Conservation (phyloP, 2,797 vertebrate species). For the Mus minutoides region DNA sequence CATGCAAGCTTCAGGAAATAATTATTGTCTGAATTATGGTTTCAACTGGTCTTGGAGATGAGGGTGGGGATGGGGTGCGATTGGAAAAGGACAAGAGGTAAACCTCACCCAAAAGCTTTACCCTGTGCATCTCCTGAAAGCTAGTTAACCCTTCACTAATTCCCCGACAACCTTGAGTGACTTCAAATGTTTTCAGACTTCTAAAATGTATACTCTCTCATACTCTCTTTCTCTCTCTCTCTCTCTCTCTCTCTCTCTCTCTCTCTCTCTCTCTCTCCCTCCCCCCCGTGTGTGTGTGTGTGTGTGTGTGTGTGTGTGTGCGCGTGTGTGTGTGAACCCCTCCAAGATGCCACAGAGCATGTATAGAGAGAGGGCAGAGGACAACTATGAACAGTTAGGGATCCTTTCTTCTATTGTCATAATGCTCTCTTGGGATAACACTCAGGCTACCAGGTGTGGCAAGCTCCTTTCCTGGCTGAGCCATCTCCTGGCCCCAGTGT, state of each 20-base stretch:
- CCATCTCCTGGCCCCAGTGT: background rate
- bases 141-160: background rate
- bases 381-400: background rate
- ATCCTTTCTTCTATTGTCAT: background rate
- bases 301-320: too few species aligned
- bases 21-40: constrained; percentile 9
- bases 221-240: too few species aligned
- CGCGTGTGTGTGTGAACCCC: too few species aligned
- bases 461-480: background rate
- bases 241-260: too few species aligned
- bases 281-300: too few species aligned
- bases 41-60: background rate
- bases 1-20: background rate
- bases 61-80: too few species aligned
- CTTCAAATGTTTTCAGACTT: background rate
- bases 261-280: background rate
- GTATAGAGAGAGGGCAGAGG: background rate
- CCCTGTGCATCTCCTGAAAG: background rate
- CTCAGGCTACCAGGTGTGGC: too few species aligned
- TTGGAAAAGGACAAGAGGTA: background rate
- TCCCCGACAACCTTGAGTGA: background rate
- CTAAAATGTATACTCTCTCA: background rate
- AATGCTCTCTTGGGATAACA: background rate
- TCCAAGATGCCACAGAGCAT: background rate
- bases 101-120: background rate